Evolutionary conservation across 2,113 vertebrate species (phyloP), one percentile per base, ranked within the genome.

Genomic region (Psilopogon haemacephalus): DNA sequence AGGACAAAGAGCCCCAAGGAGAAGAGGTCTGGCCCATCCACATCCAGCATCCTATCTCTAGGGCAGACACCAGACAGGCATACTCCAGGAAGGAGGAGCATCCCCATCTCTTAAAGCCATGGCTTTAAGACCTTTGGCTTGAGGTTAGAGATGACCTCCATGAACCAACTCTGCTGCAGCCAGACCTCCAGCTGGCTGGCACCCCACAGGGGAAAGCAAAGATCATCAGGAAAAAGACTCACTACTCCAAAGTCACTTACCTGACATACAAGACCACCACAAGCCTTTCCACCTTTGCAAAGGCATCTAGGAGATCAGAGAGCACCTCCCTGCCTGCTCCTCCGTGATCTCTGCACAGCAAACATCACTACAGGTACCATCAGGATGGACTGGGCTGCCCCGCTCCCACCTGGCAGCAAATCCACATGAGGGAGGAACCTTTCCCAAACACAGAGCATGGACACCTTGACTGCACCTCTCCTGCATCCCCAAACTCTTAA

Each of bases 211-310:
- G 11, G 38, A 65, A 58, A 84, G 55, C 21, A 5, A 24, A 80
- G 59, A 82, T 30, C 82, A 85, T 17, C 33, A 63, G 37, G 35
- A 55, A 62, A 84, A 81, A 18, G 52, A 59, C 32, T 64, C 67
- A 26, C 68, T 79, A n/a, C 63, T 76, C 71, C 78, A 38, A 46
- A 92, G 59, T 64, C 56, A 90, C 88, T 92, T 89, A 93, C 79
- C 82, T 95, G 64, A 56, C 0, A 4, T 42, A 52, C 23, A 64
- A 78, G 27, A 73, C 30, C 58, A 90, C 35, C 48, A 55, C 0
- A 0, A 84, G 28, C 74, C 65, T 56, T 67, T 55, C 17, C 27
- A 50, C 28, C 26, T 74, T 87, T 71, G 55, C 46, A 83, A 80
- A 82, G 56, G 15, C 44, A 70, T 70, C 37, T 32, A 50, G 71